Evolutionary conservation across 2,113 vertebrate genomes (phyloP), one percentile per base, ranked within the genome.

Genomic region (Forbesichthys papilliferus): DNA sequence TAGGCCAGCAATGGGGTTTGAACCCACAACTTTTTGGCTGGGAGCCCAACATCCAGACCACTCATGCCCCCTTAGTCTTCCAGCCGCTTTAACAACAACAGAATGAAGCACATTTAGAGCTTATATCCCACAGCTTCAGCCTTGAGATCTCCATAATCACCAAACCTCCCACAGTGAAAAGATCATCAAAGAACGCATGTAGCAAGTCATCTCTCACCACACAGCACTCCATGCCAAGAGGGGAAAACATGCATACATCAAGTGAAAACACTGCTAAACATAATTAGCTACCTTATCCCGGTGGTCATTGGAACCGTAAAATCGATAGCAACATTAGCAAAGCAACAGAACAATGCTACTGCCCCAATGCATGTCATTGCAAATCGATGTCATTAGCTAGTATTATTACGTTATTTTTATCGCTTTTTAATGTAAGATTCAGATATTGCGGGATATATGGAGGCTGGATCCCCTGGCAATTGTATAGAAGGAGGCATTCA

Each of bases 151-250:
- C 87, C 83, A 86, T 90, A 91, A 91, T 91, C 80, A 83, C 78
- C 87, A 84, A 80, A 83, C 82, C 87, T 84, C 90, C 88, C 82
- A 85, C 85, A 64, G 87, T 58, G 90, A 89, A 78, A 82, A 89
- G 86, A 92, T 91, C 87, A 92, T 87, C 87, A 92, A 82, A 89
- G 82, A 87, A 88, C 48, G 66, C 86, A 71, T 87, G 82, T 87
- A 87, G 78, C 80, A 78, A 87, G 89, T 82, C 87, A 84, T 90
- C 84, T 90, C 79, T 84, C 79, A 83, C 71, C 85, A 73, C 71
- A 80, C 60, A 89, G 65, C 87, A 86, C 90, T 88, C 48, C 48
- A 84, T 84, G 90, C 88, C 81, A 86, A 83, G 71, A 73, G 62
- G 36, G 69, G 60, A 83, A 84, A 90, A 83, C 82, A 87, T 68